Conservation (phyloP, 1,140 invertebrate genomes). For the Campodea augens region DNA sequence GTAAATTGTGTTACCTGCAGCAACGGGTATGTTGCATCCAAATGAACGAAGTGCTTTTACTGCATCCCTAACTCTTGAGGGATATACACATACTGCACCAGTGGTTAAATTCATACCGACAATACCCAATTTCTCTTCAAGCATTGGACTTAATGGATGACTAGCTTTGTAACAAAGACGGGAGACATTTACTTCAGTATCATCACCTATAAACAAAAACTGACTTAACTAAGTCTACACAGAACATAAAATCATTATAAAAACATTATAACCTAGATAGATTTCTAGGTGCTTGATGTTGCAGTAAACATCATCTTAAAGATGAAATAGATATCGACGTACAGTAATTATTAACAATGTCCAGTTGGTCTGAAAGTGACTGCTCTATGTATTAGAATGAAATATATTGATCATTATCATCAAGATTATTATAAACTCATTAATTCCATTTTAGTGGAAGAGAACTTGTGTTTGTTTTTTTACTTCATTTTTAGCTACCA, state of each 20-base stretch:
- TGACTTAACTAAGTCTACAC: not conserved
- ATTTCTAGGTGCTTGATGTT: no score
- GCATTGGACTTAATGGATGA: slow-evolving; percentile 28
- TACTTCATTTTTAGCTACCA: no score
- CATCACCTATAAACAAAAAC: slow-evolving; percentile 40
- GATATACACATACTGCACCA: slow-evolving; percentile 90
- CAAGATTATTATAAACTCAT: no score
- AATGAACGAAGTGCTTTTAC: slow-evolving; percentile 36
- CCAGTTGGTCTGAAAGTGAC: no score
- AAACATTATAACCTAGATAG: no score
- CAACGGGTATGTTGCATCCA: slow-evolving; percentile 42
- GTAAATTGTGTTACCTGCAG: slow-evolving; percentile 63
- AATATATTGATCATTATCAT: no score
- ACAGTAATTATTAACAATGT: no score
- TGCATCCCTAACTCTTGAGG: slow-evolving; percentile 54
- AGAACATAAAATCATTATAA: not conserved
- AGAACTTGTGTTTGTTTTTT: no score
- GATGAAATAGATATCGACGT: no score
- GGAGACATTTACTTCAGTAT: slow-evolving; percentile 59
- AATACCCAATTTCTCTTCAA: slow-evolving; percentile 24
- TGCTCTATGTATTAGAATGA: no score
- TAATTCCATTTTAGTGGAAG: no score
- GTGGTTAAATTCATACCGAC: slow-evolving; percentile 25
- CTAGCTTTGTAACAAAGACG: slow-evolving; percentile 61
- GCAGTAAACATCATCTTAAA: no score